Evolutionary conservation across 2,888 invertebrate species (phyloP), one percentile per base, ranked within the genome.

Genomic region (Spialia ferax): DNA sequence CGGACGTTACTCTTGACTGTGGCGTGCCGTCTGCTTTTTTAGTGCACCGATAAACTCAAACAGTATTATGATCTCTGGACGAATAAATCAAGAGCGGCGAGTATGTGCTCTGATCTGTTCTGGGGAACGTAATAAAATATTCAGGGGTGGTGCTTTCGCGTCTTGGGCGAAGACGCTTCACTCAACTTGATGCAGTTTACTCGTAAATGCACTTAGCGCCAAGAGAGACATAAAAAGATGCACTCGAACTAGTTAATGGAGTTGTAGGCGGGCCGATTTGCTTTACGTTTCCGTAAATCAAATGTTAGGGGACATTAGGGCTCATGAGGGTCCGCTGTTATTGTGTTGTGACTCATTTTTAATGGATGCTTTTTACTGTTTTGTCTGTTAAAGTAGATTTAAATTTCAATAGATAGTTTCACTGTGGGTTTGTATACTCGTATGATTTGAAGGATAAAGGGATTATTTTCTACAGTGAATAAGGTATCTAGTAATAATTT

Each of bases 161-260:
- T 85, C 85, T 75, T 73, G 75, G 73, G 70, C 75, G 75, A 77
- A 79, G 77, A 77, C 71, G 75, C 72, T 68, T 70, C 74, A 70
- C 74, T 71, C 72, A 68, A 70, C 81, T 81, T 82, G 82, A 83
- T 85, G 85, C 84, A 86, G 83, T 85, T 81, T 86, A 89, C 89
- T 87, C 85, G 89, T 85, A 87, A 91, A 91, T 88, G 90, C 91
- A 91, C 91, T 91, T 91, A 92, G 83, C 84, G 82, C 80, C 75
- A 81, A 79, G 82, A 79, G 81, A 86, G 85, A 87, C 84, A 84
- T 88, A 89, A 90, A 91, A 89, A 88, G 88, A 89, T 88, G 88
- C 83, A 84, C 84, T 83, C 86, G 84, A 85, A 84, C 85, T 87
- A 86, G 86, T 87, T 89, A 89, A 91, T 86, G 86, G 84, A 77